Evolutionary conservation across 1,140 invertebrate genomes (phyloP), one percentile per base, ranked within the genome.

Genomic region (Belonocnema kinseyi): DNA sequence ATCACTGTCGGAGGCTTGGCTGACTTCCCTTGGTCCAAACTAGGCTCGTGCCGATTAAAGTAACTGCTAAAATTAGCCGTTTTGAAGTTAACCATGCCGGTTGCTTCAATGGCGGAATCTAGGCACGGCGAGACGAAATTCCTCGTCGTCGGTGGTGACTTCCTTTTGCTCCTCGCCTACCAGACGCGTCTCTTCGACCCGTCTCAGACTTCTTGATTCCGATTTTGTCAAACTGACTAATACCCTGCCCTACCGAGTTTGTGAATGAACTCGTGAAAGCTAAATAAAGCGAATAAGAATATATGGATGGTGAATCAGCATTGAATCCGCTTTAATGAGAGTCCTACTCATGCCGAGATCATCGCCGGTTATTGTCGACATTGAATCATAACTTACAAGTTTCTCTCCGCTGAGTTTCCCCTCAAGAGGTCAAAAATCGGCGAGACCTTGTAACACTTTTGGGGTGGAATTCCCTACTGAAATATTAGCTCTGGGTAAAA

Each of bases 31-130:
- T 77, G 82, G 74, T 85, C 87, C 88, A 89, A 89, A 89, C 85
- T 89, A 88, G 87, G 88, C 79, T 83, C 77, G 84, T 76, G 70
- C 81, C 79, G 83, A 85, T 89, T 83, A 87, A 89, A 88, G 82
- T 75, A 73, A 80, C 54, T 21, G 75, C 85, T 89, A 88, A 88
- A 87, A 83, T 87, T 88, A 89, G 81, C 51, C 17, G 21, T 52
- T 72, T 54, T 51, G n/a, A 73, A 77, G 46, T 82, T 82, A 80
- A 61, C 74, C 54, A 13, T 73, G n/a, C 61, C 58, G 54, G 52
- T 61, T n/a, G 51, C 53, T 19, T 46, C 84, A 7, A 81, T 77
- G 78, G 66, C 75, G 77, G 77, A 81, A 85, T 82, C 61, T n/a
- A 40, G 21, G 61, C 14, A 66, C 61, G 61, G 46, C 61, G 61